Evolutionary conservation across 2,888 invertebrate species (phyloP).

Genomic region (Spialia ferax): DNA sequence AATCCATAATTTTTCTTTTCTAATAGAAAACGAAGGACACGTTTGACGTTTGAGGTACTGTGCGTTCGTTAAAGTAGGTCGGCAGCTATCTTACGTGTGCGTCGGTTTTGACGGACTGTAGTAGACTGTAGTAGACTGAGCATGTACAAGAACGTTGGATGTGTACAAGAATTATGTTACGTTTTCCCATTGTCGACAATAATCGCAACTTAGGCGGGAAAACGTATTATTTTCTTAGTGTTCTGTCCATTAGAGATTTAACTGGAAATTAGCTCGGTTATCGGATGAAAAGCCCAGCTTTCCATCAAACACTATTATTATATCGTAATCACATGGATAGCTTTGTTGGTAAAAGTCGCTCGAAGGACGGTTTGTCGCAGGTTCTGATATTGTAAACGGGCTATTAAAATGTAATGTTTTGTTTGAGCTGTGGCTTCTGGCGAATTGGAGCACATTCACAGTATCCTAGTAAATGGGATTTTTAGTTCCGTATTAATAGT

Average conservation of each 20-base stretch:
- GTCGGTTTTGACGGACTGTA: no score
- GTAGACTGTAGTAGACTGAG: no score
- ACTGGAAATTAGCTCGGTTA: conserved; percentile 45
- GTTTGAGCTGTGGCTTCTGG: neutral
- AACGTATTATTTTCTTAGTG: conserved; percentile 43
- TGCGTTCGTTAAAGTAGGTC: no score
- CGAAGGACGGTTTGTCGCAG: conserved; percentile 18
- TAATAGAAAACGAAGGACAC: no score
- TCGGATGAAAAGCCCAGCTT: conserved; percentile 43
- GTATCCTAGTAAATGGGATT: neutral
- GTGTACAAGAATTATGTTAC: neutral
- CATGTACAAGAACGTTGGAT: neutral
- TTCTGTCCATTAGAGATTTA: conserved; percentile 42
- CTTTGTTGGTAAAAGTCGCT: conserved; percentile 35
- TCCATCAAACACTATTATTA: conserved; percentile 43
- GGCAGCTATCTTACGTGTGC: no score
- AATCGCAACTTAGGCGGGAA: conserved; percentile 42
- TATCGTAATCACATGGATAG: conserved; percentile 35
- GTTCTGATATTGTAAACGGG: conserved; percentile 1
- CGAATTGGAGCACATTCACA: neutral
- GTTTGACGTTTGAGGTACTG: no score
- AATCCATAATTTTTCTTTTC: no score
- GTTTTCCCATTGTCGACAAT: conserved; percentile 28
- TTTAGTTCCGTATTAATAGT: neutral
- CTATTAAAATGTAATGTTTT: conserved; percentile 29